phyloP scores from a whole-genome alignment of 2,113 vertebrate species.

The Hippotragus niger region DNA sequence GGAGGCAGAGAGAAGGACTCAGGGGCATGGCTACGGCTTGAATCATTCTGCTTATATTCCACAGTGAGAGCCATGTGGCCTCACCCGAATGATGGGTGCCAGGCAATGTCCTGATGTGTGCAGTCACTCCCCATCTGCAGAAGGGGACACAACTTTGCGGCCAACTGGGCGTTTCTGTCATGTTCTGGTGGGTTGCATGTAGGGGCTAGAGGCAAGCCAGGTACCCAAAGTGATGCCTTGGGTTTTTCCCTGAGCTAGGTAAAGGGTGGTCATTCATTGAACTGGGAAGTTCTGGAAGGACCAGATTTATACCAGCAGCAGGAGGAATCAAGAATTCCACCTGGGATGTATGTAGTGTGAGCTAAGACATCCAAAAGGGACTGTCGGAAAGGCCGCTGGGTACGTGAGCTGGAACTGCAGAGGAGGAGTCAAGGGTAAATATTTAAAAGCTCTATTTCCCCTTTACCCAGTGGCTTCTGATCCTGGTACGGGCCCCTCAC shows the following conservation, averaged over 20 bases:
- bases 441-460: background rate
- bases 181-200: background rate
- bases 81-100: background rate
- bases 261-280: background rate
- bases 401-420: background rate
- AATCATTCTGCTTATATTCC: background rate
- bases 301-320: background rate
- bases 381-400: background rate
- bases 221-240: background rate
- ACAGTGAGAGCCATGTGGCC: background rate
- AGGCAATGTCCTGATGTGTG: background rate
- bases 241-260: background rate
- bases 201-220: background rate
- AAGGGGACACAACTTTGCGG: background rate
- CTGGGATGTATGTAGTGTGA: background rate
- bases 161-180: background rate
- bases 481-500: background rate
- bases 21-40: fast-evolving
- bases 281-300: background rate
- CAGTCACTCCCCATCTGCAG: background rate
- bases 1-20: background rate
- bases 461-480: background rate
- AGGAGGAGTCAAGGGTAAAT: background rate
- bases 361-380: background rate
- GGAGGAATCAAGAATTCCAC: background rate